Percentiles rank a stretch among this genome's conserved stretches.
Conservation (phyloP, 2,113 vertebrate genomes). For the Heterochromis multidens region DNA sequence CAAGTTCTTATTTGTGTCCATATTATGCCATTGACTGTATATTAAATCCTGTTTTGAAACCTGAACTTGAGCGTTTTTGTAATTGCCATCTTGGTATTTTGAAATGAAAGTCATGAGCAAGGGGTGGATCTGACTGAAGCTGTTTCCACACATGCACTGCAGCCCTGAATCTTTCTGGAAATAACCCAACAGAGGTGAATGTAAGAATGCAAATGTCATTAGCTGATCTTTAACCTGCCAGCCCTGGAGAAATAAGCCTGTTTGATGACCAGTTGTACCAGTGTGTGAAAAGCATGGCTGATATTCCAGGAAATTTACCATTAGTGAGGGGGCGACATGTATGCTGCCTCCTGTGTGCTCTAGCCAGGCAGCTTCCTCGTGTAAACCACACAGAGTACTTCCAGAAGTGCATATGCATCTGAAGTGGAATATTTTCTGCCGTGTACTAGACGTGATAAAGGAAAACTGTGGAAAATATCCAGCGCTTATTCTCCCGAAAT, state of each 20-base stretch:
- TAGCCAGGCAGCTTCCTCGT: neutral
- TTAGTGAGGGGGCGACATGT: neutral
- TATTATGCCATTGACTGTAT: accelerated
- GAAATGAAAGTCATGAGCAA: too few relatives aligned
- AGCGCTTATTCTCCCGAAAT: neutral
- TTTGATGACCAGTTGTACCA: neutral
- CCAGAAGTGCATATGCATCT: neutral
- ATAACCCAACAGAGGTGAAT: too few relatives aligned
- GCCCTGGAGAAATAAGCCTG: neutral
- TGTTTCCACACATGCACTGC: too few relatives aligned
- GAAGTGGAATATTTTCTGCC: neutral
- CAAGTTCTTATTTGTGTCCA: neutral
- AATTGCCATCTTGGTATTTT: too few relatives aligned
- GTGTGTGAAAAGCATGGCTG: neutral
- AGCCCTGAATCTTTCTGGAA: too few relatives aligned
- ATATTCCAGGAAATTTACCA: neutral
- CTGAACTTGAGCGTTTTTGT: too few relatives aligned
- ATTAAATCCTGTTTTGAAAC: neutral
- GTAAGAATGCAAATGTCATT: too few relatives aligned
- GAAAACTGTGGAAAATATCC: neutral
- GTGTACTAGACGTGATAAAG: neutral
- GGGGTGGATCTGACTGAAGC: too few relatives aligned
- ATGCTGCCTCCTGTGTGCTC: neutral
- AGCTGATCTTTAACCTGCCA: too few relatives aligned
- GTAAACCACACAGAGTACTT: neutral